These are phyloP conservation scores for Paraescarpia echinospica DNA, from an alignment of 1,140 invertebrate genomes.

Conservation along the genomic window DNA sequence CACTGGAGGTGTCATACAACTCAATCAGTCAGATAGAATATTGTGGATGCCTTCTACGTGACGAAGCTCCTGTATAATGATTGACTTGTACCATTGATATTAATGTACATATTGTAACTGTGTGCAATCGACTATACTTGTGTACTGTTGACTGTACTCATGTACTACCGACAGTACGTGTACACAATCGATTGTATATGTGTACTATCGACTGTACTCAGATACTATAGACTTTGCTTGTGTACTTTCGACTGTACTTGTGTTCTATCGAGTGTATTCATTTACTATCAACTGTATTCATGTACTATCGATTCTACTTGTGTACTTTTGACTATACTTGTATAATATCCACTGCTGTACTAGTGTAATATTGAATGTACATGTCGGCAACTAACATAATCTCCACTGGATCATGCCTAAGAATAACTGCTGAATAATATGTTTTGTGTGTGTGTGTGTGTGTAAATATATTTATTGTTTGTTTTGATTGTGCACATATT, in stretches of 20 bases:
- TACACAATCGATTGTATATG: neutral
- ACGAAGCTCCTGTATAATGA: neutral
- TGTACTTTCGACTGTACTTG: no score
- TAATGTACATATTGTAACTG: neutral
- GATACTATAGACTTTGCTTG: neutral
- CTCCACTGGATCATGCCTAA: neutral
- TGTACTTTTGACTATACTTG: neutral
- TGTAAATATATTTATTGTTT: neutral
- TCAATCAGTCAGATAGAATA: neutral
- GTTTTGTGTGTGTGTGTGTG: neutral
- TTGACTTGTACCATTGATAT: neutral
- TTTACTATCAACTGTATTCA: no score
- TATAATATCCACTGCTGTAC: neutral
- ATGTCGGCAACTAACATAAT: neutral
- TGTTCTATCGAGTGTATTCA: no score
- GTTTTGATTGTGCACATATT: constrained; percentile 1
- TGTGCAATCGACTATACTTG: neutral
- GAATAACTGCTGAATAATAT: neutral
- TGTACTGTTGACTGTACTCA: neutral
- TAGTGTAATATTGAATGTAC: neutral
- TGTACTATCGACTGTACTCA: neutral
- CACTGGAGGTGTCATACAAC: neutral
- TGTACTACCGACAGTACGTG: neutral
- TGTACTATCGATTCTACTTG: neutral
- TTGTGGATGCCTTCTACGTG: neutral